Percentiles rank a stretch among this genome's conserved stretches.
These are phyloP conservation scores for Clostera curtula DNA, from an alignment of 2,888 invertebrate genomes.

Conservation along the genomic window DNA sequence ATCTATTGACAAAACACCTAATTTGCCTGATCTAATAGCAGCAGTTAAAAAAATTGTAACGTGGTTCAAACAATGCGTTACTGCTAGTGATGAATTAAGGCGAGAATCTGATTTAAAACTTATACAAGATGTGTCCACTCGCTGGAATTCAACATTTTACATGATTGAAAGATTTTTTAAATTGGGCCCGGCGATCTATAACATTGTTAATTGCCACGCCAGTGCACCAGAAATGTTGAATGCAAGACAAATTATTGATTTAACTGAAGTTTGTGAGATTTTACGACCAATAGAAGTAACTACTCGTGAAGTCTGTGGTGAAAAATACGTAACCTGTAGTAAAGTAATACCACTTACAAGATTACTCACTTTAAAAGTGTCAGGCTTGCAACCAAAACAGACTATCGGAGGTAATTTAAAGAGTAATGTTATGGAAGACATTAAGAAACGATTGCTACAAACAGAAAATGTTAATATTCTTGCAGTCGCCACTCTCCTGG, in stretches of 20 bases:
- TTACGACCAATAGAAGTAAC: constrained; percentile 7
- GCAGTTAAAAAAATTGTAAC: constrained; percentile 1
- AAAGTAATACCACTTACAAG: constrained; percentile 6
- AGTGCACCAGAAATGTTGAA: constrained; percentile 1
- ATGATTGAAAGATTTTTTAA: constrained; percentile 2
- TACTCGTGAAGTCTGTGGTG: constrained; percentile 5
- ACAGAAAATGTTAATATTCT: constrained; percentile 5
- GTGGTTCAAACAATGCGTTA: constrained; percentile 1
- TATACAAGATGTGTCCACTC: neutral
- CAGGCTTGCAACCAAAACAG: constrained; percentile 1
- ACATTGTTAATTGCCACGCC: constrained; percentile 1
- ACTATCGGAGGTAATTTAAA: constrained; percentile 2
- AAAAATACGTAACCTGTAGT: constrained; percentile 5
- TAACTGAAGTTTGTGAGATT: constrained; percentile 5
- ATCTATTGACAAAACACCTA: neutral
- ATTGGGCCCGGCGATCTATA: constrained; percentile 1
- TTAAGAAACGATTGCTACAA: constrained; percentile 10
- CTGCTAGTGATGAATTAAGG: constrained; percentile 3
- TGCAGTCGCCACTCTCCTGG: constrained; percentile 4
- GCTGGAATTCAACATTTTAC: constrained; percentile 1
- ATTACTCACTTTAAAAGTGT: constrained; percentile 1
- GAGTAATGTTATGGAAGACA: constrained; percentile 6
- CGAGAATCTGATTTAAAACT: neutral
- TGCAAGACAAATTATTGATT: constrained; percentile 2
- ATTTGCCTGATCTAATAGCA: neutral